Percentiles rank a stretch among this genome's conserved stretches.
These are phyloP conservation scores for Quiscalus mexicanus DNA, from an alignment of 2,113 vertebrate genomes.

Conservation along the genomic window DNA sequence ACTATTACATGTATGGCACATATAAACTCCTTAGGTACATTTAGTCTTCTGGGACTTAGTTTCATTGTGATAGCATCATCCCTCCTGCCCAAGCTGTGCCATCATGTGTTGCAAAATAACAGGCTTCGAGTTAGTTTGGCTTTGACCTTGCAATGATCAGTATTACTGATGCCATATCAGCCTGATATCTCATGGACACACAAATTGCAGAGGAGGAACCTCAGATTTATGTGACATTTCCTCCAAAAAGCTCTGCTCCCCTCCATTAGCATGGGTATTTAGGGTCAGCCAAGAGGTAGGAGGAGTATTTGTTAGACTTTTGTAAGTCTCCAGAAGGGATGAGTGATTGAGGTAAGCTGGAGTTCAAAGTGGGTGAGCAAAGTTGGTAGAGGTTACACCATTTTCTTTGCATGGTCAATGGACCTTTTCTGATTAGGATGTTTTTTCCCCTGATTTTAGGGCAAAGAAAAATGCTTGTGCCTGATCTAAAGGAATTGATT, in stretches of 20 bases:
- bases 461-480: not conserved
- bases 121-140: not conserved
- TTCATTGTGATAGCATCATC: not conserved
- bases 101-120: not conserved
- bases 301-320: not conserved
- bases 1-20: not conserved
- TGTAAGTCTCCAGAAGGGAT: not conserved
- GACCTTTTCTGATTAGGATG: not conserved
- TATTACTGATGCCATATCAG: not conserved
- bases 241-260: not conserved
- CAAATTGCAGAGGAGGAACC: not conserved
- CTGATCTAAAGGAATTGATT: not conserved
- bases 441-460: not conserved
- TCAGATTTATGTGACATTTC: not conserved
- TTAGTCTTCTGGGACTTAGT: not conserved
- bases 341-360: not conserved
- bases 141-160: not conserved
- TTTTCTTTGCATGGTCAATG: not conserved
- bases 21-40: not conserved
- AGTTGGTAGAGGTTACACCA: not conserved
- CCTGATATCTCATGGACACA: not conserved
- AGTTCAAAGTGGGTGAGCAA: not conserved
- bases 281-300: not conserved
- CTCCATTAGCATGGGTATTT: not conserved
- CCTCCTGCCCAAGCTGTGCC: not conserved